These are phyloP conservation scores for Artibeus lituratus DNA, from an alignment of 2,797 vertebrate genomes.

Conservation along the genomic window DNA sequence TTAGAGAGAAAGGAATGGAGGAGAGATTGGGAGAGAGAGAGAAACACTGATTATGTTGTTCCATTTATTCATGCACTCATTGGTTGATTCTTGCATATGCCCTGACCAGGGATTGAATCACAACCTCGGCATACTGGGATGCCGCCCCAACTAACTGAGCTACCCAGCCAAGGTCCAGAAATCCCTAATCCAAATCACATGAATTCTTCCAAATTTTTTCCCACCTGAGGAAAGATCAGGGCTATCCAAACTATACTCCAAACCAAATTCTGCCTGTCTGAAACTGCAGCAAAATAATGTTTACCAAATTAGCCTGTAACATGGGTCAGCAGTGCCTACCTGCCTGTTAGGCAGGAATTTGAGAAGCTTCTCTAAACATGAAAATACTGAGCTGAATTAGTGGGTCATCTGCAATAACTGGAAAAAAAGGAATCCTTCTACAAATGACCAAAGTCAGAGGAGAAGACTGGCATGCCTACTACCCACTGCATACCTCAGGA, in stretches of 20 bases:
- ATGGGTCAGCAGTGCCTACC: neutral
- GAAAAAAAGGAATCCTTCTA: neutral
- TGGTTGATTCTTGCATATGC: neutral
- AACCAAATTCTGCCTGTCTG: neutral
- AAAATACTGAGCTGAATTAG: neutral
- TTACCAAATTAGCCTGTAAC: slow-evolving; percentile 7
- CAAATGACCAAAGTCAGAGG: neutral
- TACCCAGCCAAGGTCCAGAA: neutral
- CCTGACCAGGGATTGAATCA: neutral
- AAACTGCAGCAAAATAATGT: slow-evolving; percentile 4
- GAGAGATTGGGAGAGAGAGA: no score
- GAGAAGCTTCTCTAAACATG: neutral
- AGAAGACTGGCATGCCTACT: neutral
- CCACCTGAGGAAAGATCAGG: neutral
- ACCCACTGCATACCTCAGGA: neutral
- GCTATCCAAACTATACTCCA: neutral
- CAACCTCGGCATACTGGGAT: neutral
- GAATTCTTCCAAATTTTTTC: slow-evolving; percentile 1
- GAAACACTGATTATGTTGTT: neutral
- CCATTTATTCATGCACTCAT: neutral
- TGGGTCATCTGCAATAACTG: neutral
- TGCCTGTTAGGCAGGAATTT: neutral
- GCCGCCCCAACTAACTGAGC: neutral
- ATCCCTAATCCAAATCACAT: neutral
- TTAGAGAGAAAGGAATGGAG: neutral